Percentiles rank a stretch among this genome's conserved stretches.
phyloP scores from a whole-genome alignment of 2,113 vertebrate species.

The Chlorocebus sabaeus region DNA sequence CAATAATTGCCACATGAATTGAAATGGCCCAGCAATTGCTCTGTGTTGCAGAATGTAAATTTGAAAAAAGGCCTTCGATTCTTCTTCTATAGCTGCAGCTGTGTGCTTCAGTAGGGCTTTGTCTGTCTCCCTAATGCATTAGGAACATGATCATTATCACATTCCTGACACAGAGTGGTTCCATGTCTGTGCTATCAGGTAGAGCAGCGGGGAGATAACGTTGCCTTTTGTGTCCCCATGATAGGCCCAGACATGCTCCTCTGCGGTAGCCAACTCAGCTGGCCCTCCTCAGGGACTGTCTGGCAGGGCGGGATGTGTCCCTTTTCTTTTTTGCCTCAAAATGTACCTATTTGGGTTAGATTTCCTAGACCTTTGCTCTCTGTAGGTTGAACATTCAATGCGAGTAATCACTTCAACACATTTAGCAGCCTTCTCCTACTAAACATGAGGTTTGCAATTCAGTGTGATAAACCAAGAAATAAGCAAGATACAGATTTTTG shows the following conservation, averaged over 20 bases:
- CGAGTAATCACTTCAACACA: neutral
- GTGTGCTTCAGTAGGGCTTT: fast-evolving
- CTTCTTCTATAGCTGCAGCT: neutral
- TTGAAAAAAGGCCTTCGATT: neutral
- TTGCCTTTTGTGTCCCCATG: neutral
- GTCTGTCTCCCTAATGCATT: neutral
- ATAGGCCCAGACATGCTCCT: neutral
- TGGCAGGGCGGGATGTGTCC: neutral
- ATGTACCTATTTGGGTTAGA: neutral
- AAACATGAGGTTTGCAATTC: neutral
- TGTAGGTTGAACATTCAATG: neutral
- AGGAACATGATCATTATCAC: neutral
- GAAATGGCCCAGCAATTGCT: neutral
- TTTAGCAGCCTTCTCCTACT: neutral
- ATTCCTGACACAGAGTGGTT: neutral
- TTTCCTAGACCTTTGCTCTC: neutral
- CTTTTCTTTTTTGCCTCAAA: neutral
- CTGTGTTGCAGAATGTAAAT: neutral
- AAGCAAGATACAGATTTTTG: neutral
- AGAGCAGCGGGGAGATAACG: neutral
- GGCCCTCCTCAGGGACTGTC: neutral
- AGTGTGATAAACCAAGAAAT: neutral
- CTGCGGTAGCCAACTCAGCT: neutral
- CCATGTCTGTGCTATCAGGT: neutral
- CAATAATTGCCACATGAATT: neutral